Evolutionary conservation across 23 tunicate species (phyloP).

Genomic region (Oikopleura dioica): DNA sequence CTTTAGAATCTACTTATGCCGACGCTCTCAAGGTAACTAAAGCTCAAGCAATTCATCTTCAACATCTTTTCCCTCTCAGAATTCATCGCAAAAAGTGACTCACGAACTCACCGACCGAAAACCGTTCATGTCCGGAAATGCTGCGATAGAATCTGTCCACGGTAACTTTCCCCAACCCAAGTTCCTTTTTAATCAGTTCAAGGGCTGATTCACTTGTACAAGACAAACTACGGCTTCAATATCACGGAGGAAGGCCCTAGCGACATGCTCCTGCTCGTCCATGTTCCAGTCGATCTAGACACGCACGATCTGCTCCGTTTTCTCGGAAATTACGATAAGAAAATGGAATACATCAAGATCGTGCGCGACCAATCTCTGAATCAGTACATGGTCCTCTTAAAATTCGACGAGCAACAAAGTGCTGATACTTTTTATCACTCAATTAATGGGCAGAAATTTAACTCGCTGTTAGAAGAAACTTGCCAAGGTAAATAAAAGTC

Average conservation of each 20-base stretch:
- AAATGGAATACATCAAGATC: slow-evolving; percentile 25
- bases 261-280: slow-evolving; percentile 43
- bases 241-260: slow-evolving; percentile 3
- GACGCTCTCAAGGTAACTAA: too few relatives aligned
- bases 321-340: slow-evolving; percentile 36
- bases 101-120: too few relatives aligned
- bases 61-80: too few relatives aligned
- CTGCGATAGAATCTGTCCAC: slow-evolving; percentile 51
- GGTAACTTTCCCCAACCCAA: too few relatives aligned
- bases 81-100: too few relatives aligned
- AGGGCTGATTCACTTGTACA: slow-evolving; percentile 69
- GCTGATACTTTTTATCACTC: slow-evolving; percentile 33
- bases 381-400: slow-evolving; percentile 71
- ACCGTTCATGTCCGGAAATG: slow-evolving; percentile 68
- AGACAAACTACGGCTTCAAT: slow-evolving; percentile 29
- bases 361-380: slow-evolving; percentile 70
- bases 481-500: too few relatives aligned
- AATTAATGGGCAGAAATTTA: slow-evolving; percentile 42
- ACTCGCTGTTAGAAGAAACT: slow-evolving; percentile 12
- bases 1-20: too few relatives aligned
- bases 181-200: too few relatives aligned
- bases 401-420: slow-evolving; percentile 21
- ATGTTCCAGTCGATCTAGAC: slow-evolving; percentile 67
- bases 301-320: slow-evolving; percentile 39
- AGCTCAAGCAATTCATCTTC: too few relatives aligned